Conservation (phyloP, 2,888 invertebrate genomes). For the Yponomeuta cagnagella region DNA sequence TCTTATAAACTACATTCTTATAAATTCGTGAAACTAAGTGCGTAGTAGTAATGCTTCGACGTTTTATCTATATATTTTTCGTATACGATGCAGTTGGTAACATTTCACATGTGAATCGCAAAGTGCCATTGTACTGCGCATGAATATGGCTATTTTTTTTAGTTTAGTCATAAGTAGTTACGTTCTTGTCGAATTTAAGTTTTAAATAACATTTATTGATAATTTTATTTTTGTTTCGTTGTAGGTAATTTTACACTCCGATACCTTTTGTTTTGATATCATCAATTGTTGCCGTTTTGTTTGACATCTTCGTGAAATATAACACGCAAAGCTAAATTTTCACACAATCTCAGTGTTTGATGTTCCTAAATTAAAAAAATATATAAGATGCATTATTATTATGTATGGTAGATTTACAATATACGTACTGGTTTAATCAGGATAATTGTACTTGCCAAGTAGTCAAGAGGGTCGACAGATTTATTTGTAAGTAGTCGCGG, state of each 20-base stretch:
- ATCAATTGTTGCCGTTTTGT: slow-evolving; percentile 41
- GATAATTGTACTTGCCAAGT: slow-evolving; percentile 58
- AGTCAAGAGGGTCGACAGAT: not conserved
- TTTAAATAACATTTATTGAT: slow-evolving; percentile 52
- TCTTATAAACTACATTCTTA: not conserved
- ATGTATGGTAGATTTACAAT: slow-evolving; percentile 32
- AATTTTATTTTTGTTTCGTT: slow-evolving; percentile 44
- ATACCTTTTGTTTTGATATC: slow-evolving; percentile 23
- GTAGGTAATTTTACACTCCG: slow-evolving; percentile 24
- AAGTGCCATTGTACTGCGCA: slow-evolving; percentile 62
- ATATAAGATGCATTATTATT: slow-evolving; percentile 19
- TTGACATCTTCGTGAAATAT: slow-evolving; percentile 54
- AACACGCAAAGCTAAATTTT: slow-evolving; percentile 61
- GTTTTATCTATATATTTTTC: not conserved
- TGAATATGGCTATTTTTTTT: slow-evolving; percentile 54
- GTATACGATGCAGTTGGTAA: slow-evolving; percentile 11
- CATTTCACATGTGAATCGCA: slow-evolving; percentile 57
- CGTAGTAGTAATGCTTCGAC: not conserved
- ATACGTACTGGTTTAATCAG: slow-evolving; percentile 34
- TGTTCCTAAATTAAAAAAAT: slow-evolving; percentile 72
- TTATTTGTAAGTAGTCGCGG: slow-evolving; percentile 11
- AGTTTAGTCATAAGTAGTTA: slow-evolving; percentile 28
- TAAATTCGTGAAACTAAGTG: not conserved
- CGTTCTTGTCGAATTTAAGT: slow-evolving; percentile 46
- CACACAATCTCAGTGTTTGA: slow-evolving; percentile 72